Percentiles rank a stretch among this genome's conserved stretches.
Conservation (phyloP, 2,113 vertebrate species). For the Craseonycteris thonglongyai region DNA sequence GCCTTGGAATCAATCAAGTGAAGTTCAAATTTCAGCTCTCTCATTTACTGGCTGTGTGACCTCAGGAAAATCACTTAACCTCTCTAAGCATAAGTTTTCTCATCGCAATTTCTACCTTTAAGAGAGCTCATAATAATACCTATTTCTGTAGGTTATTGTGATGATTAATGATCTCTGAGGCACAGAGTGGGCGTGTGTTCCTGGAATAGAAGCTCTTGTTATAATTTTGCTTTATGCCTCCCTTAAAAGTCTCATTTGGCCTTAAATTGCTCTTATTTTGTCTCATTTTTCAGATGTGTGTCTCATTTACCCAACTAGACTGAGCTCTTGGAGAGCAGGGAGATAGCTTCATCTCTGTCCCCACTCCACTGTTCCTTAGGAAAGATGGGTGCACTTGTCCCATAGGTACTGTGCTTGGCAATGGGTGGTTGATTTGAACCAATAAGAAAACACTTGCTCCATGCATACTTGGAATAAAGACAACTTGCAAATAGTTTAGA, state of each 20-base stretch:
- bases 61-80: constrained; percentile 44
- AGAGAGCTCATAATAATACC: background rate
- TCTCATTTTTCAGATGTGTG: constrained; percentile 29
- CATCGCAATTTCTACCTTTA: no score
- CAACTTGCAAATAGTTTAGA: background rate
- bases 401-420: fast-evolving
- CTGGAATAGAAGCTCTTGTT: constrained; percentile 32
- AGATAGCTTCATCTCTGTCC: background rate
- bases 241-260: constrained; percentile 42
- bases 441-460: background rate
- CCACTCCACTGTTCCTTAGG: background rate
- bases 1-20: background rate
- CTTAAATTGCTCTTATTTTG: constrained; percentile 36
- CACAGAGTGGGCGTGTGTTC: background rate
- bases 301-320: background rate
- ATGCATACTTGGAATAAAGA: background rate
- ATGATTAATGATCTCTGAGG: constrained; percentile 28
- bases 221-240: constrained; percentile 35
- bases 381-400: background rate
- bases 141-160: constrained; percentile 41
- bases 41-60: constrained; percentile 47
- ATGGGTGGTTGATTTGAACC: background rate
- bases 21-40: background rate
- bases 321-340: background rate
- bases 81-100: constrained; percentile 21